Percentiles rank a stretch among this genome's conserved stretches.
Evolutionary conservation across 2,797 vertebrate species (phyloP).

Genomic region (Meda fulgida): DNA sequence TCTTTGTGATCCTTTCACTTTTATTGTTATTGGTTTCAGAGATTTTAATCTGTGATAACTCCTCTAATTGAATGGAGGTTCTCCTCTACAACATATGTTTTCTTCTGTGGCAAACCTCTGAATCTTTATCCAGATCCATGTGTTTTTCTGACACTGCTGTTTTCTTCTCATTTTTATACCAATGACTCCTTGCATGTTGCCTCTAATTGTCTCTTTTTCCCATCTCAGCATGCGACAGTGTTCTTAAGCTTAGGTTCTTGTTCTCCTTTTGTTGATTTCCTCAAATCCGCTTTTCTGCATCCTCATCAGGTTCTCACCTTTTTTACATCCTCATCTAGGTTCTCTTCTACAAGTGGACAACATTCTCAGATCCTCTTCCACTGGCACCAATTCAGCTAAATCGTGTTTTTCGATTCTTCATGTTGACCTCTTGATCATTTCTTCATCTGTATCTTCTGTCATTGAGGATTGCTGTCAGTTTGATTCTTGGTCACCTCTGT

Average conservation of each 20-base stretch:
- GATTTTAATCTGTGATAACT: slow-evolving; percentile 1
- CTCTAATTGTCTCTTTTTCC: not conserved
- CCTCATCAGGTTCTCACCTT: not conserved
- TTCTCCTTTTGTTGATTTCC: not conserved
- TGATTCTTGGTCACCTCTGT: not conserved
- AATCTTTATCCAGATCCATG: not conserved
- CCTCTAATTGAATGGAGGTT: not conserved
- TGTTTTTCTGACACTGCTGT: not conserved
- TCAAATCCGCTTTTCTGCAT: not conserved
- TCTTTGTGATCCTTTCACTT: not conserved
- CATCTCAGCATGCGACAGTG: not conserved
- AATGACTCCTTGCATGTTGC: not conserved
- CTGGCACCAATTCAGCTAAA: not conserved
- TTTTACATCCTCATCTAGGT: not conserved
- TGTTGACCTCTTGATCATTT: not conserved
- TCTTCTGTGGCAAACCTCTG: not conserved
- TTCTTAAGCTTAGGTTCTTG: not conserved
- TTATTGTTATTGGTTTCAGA: not conserved
- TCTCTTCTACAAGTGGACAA: not conserved
- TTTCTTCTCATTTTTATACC: not conserved
- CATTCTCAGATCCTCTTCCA: not conserved
- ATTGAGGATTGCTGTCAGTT: not conserved
- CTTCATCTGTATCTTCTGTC: not conserved
- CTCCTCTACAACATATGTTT: not conserved
- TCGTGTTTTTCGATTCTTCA: not conserved